These are phyloP conservation scores for Pogona vitticeps DNA, from an alignment of 2,113 vertebrate species.

Conservation along the genomic window DNA sequence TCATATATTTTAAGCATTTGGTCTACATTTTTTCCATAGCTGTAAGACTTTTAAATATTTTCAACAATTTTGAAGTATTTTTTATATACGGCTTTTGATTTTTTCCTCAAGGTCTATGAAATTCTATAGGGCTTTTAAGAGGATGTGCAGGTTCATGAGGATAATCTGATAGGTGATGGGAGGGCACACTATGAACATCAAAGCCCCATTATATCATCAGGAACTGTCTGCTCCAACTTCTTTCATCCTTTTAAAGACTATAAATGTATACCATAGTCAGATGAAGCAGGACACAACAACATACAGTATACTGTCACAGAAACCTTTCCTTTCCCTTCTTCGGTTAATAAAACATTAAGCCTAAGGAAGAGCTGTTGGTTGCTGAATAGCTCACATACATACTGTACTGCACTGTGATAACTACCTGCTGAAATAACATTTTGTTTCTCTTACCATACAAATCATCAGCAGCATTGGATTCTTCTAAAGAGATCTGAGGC, in stretches of 20 bases:
- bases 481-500: slow-evolving; percentile 87
- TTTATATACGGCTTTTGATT: too few relatives aligned
- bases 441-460: slow-evolving; percentile 72
- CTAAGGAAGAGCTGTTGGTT: too few relatives aligned
- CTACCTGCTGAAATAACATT: not conserved
- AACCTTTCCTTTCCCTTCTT: not conserved
- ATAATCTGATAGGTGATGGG: not conserved
- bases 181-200: not conserved
- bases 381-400: not conserved
- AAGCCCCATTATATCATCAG: not conserved
- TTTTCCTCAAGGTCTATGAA: too few relatives aligned
- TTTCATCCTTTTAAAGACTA: not conserved
- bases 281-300: not conserved
- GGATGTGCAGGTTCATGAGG: too few relatives aligned
- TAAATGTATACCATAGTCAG: not conserved
- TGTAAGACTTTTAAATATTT: too few relatives aligned
- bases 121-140: too few relatives aligned
- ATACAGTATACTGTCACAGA: not conserved
- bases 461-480: slow-evolving; percentile 81
- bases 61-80: too few relatives aligned
- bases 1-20: too few relatives aligned
- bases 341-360: too few relatives aligned
- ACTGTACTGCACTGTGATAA: not conserved
- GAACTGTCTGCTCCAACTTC: not conserved
- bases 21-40: too few relatives aligned